Evolutionary conservation across 2,888 invertebrate genomes (phyloP).

Genomic region (Mermis nigrescens): DNA sequence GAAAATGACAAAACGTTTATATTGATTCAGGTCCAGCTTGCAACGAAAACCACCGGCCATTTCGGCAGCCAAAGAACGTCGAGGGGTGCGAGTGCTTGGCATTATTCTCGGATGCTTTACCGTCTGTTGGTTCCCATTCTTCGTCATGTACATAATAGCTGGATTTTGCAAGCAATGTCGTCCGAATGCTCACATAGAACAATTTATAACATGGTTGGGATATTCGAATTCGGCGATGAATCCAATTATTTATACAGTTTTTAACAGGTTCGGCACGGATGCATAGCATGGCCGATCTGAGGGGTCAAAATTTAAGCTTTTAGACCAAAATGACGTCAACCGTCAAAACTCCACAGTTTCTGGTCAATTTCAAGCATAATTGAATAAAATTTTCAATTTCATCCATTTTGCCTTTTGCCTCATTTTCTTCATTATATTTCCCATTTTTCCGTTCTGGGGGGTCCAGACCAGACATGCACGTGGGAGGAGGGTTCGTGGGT

Average conservation of each 20-base stretch:
- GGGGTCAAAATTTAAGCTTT: too few species aligned
- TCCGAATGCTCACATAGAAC: slow-evolving; percentile 28
- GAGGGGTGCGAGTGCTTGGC: slow-evolving; percentile 26
- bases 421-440: too few species aligned
- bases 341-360: too few species aligned
- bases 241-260: slow-evolving; percentile 31
- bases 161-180: slow-evolving; percentile 25
- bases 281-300: too few species aligned
- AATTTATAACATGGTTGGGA: slow-evolving; percentile 32
- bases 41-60: slow-evolving; percentile 30
- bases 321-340: too few species aligned
- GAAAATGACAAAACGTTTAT: too few species aligned
- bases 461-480: too few species aligned
- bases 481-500: too few species aligned
- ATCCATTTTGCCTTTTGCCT: too few species aligned
- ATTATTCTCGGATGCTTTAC: slow-evolving; percentile 32
- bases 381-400: too few species aligned
- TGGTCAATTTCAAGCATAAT: too few species aligned
- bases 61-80: slow-evolving; percentile 29
- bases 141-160: slow-evolving; percentile 29
- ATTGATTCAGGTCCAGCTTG: slow-evolving; percentile 19
- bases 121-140: slow-evolving; percentile 31
- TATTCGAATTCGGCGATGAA: slow-evolving; percentile 31
- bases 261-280: slow-evolving; percentile 32
- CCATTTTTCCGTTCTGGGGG: too few species aligned